These are phyloP conservation scores for Himalopsyche anomala DNA, from an alignment of 2,888 invertebrate species.

Conservation along the genomic window DNA sequence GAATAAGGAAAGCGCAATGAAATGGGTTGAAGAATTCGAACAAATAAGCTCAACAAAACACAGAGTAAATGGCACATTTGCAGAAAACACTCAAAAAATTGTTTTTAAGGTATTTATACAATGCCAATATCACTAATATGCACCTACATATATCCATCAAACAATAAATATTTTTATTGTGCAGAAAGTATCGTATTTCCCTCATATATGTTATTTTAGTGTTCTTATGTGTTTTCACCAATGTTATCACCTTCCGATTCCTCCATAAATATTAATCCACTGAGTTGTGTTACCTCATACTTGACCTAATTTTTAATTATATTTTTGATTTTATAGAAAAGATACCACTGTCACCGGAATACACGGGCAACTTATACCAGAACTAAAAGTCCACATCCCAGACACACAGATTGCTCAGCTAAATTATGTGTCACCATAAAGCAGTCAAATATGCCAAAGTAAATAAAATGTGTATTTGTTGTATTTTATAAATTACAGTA, in stretches of 20 bases:
- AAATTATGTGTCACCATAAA: slow-evolving; percentile 9
- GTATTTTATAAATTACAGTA: neutral
- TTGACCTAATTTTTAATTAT: too few species aligned
- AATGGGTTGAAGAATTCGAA: neutral
- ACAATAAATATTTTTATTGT: too few species aligned
- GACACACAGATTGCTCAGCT: neutral
- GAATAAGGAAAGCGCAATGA: neutral
- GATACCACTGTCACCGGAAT: neutral
- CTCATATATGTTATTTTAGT: too few species aligned
- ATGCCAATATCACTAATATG: too few species aligned
- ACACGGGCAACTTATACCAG: slow-evolving; percentile 9
- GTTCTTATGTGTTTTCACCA: too few species aligned
- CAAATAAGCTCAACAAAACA: slow-evolving; percentile 12
- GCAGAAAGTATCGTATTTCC: too few species aligned
- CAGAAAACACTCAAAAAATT: neutral
- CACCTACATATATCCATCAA: too few species aligned
- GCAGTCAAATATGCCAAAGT: slow-evolving; percentile 15
- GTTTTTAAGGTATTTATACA: neutral
- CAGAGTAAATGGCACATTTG: neutral
- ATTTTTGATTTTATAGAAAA: neutral
- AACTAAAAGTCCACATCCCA: neutral
- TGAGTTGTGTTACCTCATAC: too few species aligned
- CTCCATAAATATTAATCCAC: too few species aligned
- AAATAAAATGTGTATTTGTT: neutral
- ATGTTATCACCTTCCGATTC: too few species aligned